Percentiles rank a stretch among this genome's conserved stretches.
phyloP scores from a whole-genome alignment of 2,113 vertebrate species.

The Argyrosomus japonicus region DNA sequence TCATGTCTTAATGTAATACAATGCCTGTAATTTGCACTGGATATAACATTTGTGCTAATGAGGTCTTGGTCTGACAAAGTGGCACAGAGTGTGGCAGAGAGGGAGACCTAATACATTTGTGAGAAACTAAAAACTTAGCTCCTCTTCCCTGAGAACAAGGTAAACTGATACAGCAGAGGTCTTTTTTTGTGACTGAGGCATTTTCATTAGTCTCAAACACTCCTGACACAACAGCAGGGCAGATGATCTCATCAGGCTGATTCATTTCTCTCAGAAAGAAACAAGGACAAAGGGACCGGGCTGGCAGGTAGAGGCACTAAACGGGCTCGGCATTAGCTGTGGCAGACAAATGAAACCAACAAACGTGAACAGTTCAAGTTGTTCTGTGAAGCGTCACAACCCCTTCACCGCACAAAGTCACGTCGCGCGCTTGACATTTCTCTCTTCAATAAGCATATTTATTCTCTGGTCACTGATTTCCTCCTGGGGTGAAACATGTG shows the following conservation, averaged over 20 bases:
- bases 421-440: neutral
- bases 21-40: slow-evolving; percentile 12
- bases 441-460: slow-evolving; percentile 36
- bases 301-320: slow-evolving; percentile 25
- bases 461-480: slow-evolving; percentile 23
- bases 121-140: slow-evolving; percentile 1
- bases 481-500: slow-evolving; percentile 44
- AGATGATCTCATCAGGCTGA: slow-evolving; percentile 32
- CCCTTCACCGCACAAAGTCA: slow-evolving; percentile 7
- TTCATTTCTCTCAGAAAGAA: neutral
- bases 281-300: slow-evolving; percentile 11
- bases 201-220: slow-evolving; percentile 35
- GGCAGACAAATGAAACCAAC: slow-evolving; percentile 19
- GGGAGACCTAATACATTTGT: neutral
- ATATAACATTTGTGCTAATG: slow-evolving; percentile 5
- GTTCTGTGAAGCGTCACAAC: slow-evolving; percentile 12
- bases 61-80: neutral
- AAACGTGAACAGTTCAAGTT: slow-evolving; percentile 26
- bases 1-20: slow-evolving; percentile 12
- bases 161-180: slow-evolving; percentile 42
- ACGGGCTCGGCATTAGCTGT: neutral
- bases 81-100: neutral
- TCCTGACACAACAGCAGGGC: slow-evolving; percentile 11
- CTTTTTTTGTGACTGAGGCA: slow-evolving; percentile 7
- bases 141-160: slow-evolving; percentile 41